These are phyloP conservation scores for Drosophila subpulchrella DNA, from an alignment of 1,140 invertebrate species.

Conservation along the genomic window DNA sequence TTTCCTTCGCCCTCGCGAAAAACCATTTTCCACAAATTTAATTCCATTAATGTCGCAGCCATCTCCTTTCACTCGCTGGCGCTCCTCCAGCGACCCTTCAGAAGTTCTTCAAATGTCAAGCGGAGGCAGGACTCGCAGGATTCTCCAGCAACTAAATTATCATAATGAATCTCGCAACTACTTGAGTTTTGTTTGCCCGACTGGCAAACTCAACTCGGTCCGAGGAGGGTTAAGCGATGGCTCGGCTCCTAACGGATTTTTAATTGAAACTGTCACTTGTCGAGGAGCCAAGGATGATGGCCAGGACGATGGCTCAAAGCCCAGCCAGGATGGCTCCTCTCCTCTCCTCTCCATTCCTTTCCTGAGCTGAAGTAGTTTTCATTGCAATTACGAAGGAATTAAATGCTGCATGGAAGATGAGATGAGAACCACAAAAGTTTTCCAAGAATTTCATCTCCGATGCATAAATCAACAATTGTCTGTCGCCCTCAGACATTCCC, in stretches of 20 bases:
- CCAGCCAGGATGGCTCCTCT: conserved; percentile 13
- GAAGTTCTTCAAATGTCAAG: conserved; percentile 78
- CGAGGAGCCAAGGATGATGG: conserved; percentile 32
- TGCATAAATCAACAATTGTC: conserved; percentile 75
- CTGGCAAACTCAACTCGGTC: conserved; percentile 33
- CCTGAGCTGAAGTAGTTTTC: conserved; percentile 13
- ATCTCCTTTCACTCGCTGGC: conserved; percentile 14
- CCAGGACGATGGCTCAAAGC: conserved; percentile 7
- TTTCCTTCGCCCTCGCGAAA: conserved; percentile 33
- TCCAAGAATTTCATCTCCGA: conserved; percentile 67
- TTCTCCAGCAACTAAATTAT: conserved; percentile 74
- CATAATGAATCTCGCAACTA: conserved; percentile 79
- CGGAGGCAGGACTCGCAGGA: conserved; percentile 37
- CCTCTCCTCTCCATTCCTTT: not conserved
- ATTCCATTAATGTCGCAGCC: conserved; percentile 67
- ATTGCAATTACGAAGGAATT: conserved; percentile 40
- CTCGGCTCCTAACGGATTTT: conserved; percentile 46
- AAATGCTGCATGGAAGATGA: conserved; percentile 22
- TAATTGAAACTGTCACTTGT: conserved; percentile 79
- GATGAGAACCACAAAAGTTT: conserved; percentile 35
- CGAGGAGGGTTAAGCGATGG: conserved; percentile 29
- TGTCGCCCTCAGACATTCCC: conserved; percentile 14
- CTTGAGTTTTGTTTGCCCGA: conserved; percentile 63
- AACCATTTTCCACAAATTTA: conserved; percentile 77
- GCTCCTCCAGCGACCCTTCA: conserved; percentile 45